Evolutionary conservation across 2,888 invertebrate species (phyloP).

Genomic region (Cylloceria caligata): DNA sequence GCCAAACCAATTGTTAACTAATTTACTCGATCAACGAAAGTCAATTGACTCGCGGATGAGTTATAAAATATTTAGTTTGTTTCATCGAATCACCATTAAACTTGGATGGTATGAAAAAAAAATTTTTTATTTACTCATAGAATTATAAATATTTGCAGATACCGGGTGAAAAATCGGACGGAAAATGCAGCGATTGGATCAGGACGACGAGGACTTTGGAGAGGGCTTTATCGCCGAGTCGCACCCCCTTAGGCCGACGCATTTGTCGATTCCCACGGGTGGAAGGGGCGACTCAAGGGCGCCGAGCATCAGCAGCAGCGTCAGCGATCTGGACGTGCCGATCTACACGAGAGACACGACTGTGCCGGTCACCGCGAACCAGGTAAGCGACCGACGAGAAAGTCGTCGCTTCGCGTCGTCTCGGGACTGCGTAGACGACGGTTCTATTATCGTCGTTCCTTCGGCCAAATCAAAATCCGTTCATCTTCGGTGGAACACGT

Average conservation of each 20-base stretch:
- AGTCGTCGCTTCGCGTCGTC: not conserved
- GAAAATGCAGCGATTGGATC: slow-evolving; percentile 74
- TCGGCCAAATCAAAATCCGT: slow-evolving; percentile 16
- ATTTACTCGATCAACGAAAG: not conserved
- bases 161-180: slow-evolving; percentile 26
- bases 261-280: slow-evolving; percentile 84
- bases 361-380: slow-evolving; percentile 78
- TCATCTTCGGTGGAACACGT: slow-evolving; percentile 16
- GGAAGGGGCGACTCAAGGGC: slow-evolving; percentile 82
- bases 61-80: not conserved
- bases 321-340: slow-evolving; percentile 87
- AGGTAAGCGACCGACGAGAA: slow-evolving; percentile 72
- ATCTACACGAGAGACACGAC: slow-evolving; percentile 85
- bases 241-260: slow-evolving; percentile 86
- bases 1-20: not conserved
- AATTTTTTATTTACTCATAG: not conserved
- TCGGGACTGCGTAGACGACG: not conserved
- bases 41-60: too few species aligned
- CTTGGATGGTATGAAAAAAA: not conserved
- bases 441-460: slow-evolving; percentile 7
- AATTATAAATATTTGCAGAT: slow-evolving; percentile 15
- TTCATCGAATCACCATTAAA: not conserved
- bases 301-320: slow-evolving; percentile 86
- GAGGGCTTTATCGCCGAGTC: slow-evolving; percentile 87
- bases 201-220: slow-evolving; percentile 84